Conservation (phyloP, 2,888 invertebrate species). For the Myathropa florea region DNA sequence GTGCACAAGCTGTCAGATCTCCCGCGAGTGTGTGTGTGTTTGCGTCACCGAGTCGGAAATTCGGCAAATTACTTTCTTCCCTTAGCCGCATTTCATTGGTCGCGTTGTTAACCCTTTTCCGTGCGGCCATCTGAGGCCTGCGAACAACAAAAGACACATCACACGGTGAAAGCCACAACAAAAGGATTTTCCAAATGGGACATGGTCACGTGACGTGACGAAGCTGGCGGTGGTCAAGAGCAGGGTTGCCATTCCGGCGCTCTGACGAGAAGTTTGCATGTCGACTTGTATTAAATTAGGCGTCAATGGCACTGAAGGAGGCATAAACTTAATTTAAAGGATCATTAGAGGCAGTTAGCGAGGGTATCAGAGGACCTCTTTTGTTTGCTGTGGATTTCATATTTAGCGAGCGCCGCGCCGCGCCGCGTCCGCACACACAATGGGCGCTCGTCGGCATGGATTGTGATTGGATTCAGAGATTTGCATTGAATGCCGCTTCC, state of each 20-base stretch:
- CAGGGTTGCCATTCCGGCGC: neutral
- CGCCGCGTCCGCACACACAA: too few species aligned
- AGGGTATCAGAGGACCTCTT: conserved; percentile 28
- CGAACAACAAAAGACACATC: conserved; percentile 38
- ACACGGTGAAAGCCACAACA: conserved; percentile 51
- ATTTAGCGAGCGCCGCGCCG: conserved; percentile 12
- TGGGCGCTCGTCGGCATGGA: neutral
- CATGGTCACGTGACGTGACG: conserved; percentile 60
- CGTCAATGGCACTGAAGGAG: conserved; percentile 57
- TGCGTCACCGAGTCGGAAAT: conserved; percentile 40
- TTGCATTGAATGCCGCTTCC: conserved; percentile 44
- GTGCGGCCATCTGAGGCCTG: conserved; percentile 30
- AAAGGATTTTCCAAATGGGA: conserved; percentile 60
- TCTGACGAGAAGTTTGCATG: conserved; percentile 45
- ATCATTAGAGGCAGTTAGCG: conserved; percentile 65
- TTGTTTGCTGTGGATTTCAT: conserved; percentile 46
- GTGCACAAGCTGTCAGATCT: conserved; percentile 20
- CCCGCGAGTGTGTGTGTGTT: conserved; percentile 10
- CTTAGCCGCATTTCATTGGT: conserved; percentile 24
- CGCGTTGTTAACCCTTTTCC: conserved; percentile 50
- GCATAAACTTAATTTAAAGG: conserved; percentile 68
- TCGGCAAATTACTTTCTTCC: conserved; percentile 56
- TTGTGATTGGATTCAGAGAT: conserved; percentile 62
- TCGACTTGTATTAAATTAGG: conserved; percentile 64
- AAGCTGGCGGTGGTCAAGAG: conserved; percentile 32